A percentile compares a stretch with the other conserved stretches of the same genome.
These are phyloP conservation scores for Ditylenchus weischeri DNA, from an alignment of 2,888 invertebrate species.

Conservation along the genomic window DNA sequence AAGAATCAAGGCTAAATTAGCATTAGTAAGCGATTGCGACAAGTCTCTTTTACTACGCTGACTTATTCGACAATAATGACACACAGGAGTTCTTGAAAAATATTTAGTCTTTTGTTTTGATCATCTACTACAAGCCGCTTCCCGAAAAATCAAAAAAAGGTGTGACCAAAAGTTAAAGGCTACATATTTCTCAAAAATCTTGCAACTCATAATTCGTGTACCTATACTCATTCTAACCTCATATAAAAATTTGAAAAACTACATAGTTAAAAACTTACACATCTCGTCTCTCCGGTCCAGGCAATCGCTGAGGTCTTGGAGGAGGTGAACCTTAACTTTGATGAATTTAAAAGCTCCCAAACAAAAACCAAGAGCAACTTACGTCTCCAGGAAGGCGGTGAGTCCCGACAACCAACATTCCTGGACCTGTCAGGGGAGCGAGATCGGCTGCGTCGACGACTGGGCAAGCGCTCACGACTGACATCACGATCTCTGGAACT, in stretches of 20 bases:
- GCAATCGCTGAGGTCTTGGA: conserved; percentile 68
- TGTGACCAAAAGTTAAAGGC: no score
- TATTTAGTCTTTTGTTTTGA: no score
- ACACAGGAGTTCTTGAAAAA: no score
- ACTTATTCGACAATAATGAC: no score
- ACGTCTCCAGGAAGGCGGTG: background rate
- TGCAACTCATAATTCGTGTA: no score
- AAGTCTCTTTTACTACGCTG: no score
- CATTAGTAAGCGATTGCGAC: conserved; percentile 11
- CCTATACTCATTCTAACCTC: no score
- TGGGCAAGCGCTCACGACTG: conserved; percentile 11
- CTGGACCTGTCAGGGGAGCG: conserved; percentile 21
- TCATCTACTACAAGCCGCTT: no score
- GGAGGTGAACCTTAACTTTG: conserved; percentile 26
- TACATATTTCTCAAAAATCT: no score
- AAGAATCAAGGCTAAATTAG: conserved; percentile 32
- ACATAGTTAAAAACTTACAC: conserved; percentile 40
- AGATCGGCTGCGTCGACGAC: conserved; percentile 13
- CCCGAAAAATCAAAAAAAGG: no score
- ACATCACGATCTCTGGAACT: background rate
- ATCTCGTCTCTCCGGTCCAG: conserved; percentile 64
- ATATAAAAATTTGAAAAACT: background rate
- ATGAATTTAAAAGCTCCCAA: background rate
- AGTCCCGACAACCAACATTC: conserved; percentile 16
- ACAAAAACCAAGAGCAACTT: background rate